Percentiles rank a stretch among this genome's conserved stretches.
Evolutionary conservation across 2,113 vertebrate genomes (phyloP).

Genomic region (Tetrax tetrax): DNA sequence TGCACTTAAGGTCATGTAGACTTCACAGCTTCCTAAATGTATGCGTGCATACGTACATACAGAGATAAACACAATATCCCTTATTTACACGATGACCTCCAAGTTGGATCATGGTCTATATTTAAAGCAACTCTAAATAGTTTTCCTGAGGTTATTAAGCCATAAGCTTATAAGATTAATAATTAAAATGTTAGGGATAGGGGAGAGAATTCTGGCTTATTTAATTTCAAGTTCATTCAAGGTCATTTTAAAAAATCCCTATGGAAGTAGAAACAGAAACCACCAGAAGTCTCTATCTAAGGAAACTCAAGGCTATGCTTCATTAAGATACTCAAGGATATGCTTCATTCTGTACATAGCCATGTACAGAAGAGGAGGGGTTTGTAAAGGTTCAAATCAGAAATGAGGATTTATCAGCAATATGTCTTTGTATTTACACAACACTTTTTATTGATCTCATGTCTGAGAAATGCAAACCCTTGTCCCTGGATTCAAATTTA

Average conservation of each 20-base stretch:
- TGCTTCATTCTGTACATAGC: no score
- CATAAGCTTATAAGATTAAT: not conserved
- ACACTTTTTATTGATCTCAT: not conserved
- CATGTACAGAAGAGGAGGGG: not conserved
- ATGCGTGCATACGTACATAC: accelerated
- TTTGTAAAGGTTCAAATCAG: not conserved
- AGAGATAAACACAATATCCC: no score
- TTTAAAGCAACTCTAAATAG: not conserved
- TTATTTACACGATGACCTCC: not conserved
- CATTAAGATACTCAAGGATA: not conserved
- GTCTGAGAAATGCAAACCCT: not conserved
- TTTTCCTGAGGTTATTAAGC: not conserved
- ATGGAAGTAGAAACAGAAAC: not conserved
- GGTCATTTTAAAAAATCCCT: not conserved
- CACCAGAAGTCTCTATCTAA: not conserved
- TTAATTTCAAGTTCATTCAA: constrained; percentile 47
- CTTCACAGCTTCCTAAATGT: not conserved
- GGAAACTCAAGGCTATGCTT: not conserved
- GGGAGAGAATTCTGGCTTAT: not conserved
- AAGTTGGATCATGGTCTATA: not conserved
- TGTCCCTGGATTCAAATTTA: not conserved
- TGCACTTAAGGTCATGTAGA: not conserved
- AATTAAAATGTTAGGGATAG: not conserved
- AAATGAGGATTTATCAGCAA: not conserved
- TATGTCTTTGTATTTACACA: not conserved